Evolutionary conservation across 1,140 invertebrate species (phyloP).

Genomic region (Wasmannia auropunctata): DNA sequence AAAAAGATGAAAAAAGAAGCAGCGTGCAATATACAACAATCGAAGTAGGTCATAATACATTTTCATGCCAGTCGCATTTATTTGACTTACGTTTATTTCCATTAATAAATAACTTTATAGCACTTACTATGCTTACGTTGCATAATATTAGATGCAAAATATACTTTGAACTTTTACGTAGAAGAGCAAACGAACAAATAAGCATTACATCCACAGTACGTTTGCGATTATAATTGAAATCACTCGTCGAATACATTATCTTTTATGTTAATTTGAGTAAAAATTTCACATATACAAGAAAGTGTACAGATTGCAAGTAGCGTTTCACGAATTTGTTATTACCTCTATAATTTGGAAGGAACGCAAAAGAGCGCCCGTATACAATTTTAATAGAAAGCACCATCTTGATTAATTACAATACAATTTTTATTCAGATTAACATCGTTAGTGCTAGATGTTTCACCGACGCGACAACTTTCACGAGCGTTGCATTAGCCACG

Average conservation of each 20-base stretch:
- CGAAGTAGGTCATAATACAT: constrained; percentile 49
- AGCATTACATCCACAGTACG: not conserved
- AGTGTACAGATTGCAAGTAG: not conserved
- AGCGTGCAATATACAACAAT: not conserved
- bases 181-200: not conserved
- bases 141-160: not conserved
- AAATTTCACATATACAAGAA: not conserved
- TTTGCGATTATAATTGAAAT: constrained; percentile 1
- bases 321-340: not conserved
- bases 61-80: constrained; percentile 9
- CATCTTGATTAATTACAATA: constrained; percentile 20
- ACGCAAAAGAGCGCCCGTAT: not conserved
- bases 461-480: constrained; percentile 2
- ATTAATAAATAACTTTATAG: not conserved
- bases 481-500: constrained; percentile 9
- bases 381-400: not conserved
- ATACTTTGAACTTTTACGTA: not conserved
- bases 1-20: constrained; percentile 1
- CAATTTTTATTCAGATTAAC: not conserved
- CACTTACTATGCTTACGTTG: not conserved
- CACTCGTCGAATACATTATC: not conserved
- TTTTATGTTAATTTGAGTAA: not conserved
- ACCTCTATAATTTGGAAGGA: not conserved
- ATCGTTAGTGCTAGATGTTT: not conserved
- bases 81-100: not conserved